Base-by-base conservation (phyloP, 35 echinoderm and acorn worm species). In the Acanthaster planci region DNA sequence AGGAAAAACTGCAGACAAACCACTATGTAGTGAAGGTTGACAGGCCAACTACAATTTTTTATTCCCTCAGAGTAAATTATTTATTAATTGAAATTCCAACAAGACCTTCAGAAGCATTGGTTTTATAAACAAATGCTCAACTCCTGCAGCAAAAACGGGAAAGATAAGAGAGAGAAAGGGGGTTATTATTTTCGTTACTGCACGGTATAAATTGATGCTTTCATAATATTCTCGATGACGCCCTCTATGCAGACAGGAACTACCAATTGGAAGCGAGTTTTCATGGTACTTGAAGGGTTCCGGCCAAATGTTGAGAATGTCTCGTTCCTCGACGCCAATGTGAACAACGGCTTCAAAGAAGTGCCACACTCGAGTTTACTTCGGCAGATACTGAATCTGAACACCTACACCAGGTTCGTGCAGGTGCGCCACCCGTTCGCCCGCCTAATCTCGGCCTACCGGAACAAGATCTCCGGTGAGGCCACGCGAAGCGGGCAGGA, bases 351-450 rank as follows among this genome's bases (percentile, higher is more conserved):
- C n/a, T 68, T 68, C n/a, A 68, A 23, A 17, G 3, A 27, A 35
- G 4, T 68, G 32, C 18, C n/a, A 18, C 60, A 68, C n/a, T 5
- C 3, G n/a, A 4, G n/a, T 7, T 23, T 27, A 17, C n/a, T 27
- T 8, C n/a, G 32, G 18, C 5, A 35, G 5, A 68, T 23, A 5
- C 32, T 52, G 15, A 54, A 32, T 0, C 23, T 76, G 36, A 31
- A 77, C 8, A 76, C 12, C 21, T 89, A 89, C 34, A 59, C 31
- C 37, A 72, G 19, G 10, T 89, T 89, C 30, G 51, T 83, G 53
- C 82, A 82, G 10, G 78, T 89, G 21, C 78, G 87, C 7, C 52
- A 89, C 79, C 87, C 87, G 29, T 67, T 84, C 78, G 52, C 37
- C 10, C 52, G 87, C 9, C 7, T 89, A 18, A 26, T 89, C 16